These are phyloP conservation scores for Bothrops jararaca DNA, from an alignment of 2,113 vertebrate species.

Conservation along the genomic window DNA sequence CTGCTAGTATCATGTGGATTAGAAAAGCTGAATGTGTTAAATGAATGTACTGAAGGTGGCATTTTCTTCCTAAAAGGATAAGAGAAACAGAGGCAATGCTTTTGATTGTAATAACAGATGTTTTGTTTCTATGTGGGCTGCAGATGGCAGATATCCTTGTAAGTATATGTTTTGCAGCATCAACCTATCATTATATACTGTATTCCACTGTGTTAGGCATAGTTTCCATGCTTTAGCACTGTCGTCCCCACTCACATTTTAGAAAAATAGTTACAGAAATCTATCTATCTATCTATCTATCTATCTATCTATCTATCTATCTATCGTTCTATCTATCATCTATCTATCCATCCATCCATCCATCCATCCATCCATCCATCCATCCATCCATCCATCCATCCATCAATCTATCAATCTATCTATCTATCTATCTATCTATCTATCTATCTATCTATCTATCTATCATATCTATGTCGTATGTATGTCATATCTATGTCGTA, in stretches of 20 bases:
- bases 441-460: too few relatives aligned
- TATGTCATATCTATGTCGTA: too few relatives aligned
- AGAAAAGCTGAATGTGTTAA: background rate
- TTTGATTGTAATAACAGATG: conserved; percentile 41
- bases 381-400: too few relatives aligned
- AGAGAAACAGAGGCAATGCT: conserved; percentile 18
- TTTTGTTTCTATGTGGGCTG: conserved; percentile 62
- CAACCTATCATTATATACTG: background rate
- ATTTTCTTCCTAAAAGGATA: background rate
- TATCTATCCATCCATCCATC: too few relatives aligned
- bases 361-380: too few relatives aligned
- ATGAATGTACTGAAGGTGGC: too few relatives aligned
- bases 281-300: too few relatives aligned
- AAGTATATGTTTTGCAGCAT: conserved; percentile 28
- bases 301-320: too few relatives aligned
- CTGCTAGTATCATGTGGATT: background rate
- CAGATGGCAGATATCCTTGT: conserved; percentile 58
- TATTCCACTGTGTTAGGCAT: background rate
- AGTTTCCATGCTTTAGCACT: background rate
- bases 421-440: too few relatives aligned
- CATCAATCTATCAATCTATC: too few relatives aligned
- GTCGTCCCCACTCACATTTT: background rate
- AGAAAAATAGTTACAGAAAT: background rate
- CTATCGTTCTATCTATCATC: too few relatives aligned
- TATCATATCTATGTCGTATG: too few relatives aligned